A percentile compares a stretch with the other conserved stretches of the same genome.
Conservation (phyloP, 2,888 invertebrate species). For the Cenopis cana region DNA sequence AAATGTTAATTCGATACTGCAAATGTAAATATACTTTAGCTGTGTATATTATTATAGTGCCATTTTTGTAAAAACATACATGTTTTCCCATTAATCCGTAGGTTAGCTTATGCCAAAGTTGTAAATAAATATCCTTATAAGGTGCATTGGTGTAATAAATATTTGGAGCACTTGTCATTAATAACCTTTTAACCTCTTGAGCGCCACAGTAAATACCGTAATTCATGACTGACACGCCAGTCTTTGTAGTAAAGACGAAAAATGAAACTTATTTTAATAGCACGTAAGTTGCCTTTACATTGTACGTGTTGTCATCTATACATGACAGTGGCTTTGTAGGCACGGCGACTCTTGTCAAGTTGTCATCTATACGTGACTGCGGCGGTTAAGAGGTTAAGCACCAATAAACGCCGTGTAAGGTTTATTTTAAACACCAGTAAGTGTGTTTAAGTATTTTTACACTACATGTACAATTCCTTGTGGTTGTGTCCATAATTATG, state of each 20-base stretch:
- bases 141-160: slow-evolving; percentile 33
- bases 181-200: slow-evolving; percentile 6
- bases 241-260: too few species aligned
- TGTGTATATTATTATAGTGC: slow-evolving; percentile 64
- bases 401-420: too few species aligned
- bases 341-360: too few species aligned
- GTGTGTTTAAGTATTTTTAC: slow-evolving; percentile 6
- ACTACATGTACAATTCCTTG: slow-evolving; percentile 55
- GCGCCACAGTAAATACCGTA: too few species aligned
- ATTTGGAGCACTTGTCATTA: slow-evolving; percentile 35
- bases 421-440: background rate
- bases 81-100: slow-evolving; percentile 20
- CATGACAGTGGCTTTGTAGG: too few species aligned
- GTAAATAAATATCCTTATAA: slow-evolving; percentile 59
- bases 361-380: too few species aligned
- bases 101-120: slow-evolving; percentile 81
- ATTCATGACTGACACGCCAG: too few species aligned
- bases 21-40: slow-evolving; percentile 45
- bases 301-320: too few species aligned
- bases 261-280: too few species aligned
- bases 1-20: slow-evolving; percentile 1
- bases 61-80: slow-evolving; percentile 64
- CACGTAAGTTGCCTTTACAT: too few species aligned
- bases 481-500: slow-evolving; percentile 63
- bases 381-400: too few species aligned